Conservation (phyloP, 2,113 vertebrate genomes). For the Camelus bactrianus region DNA sequence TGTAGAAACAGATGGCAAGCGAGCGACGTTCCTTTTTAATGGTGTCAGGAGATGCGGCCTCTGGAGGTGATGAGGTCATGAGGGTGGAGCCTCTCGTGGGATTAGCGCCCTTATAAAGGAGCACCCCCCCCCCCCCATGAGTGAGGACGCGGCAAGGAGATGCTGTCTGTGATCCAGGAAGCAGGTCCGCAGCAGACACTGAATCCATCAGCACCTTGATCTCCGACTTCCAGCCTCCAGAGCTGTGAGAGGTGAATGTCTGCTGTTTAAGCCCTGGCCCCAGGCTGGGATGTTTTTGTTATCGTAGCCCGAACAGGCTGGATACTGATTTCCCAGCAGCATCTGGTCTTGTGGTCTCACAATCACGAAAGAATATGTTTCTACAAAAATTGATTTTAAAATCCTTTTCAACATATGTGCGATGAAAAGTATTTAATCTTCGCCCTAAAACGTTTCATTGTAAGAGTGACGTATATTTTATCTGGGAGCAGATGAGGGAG, state of each 20-base stretch:
- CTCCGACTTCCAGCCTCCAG: neutral
- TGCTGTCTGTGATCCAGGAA: fast-evolving
- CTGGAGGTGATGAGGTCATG: too few species aligned
- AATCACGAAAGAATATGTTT: neutral
- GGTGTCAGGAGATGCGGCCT: too few species aligned
- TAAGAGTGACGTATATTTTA: neutral
- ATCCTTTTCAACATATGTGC: neutral
- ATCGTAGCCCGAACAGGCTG: neutral
- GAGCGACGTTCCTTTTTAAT: too few species aligned
- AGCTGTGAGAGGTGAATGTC: fast-evolving
- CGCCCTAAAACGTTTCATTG: neutral
- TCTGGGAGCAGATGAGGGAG: neutral
- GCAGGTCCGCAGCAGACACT: neutral
- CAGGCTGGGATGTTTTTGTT: neutral
- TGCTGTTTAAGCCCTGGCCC: neutral
- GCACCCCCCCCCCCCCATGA: too few species aligned
- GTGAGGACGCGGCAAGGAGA: neutral
- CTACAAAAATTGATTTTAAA: neutral
- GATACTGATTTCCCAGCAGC: neutral
- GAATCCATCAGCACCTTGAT: neutral
- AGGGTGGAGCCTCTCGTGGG: too few species aligned
- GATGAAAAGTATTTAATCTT: neutral
- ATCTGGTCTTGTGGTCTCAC: neutral
- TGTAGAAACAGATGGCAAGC: too few species aligned
- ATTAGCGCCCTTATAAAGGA: too few species aligned